phyloP scores from a whole-genome alignment of 2,113 vertebrate species.

The Ciconia maguari region DNA sequence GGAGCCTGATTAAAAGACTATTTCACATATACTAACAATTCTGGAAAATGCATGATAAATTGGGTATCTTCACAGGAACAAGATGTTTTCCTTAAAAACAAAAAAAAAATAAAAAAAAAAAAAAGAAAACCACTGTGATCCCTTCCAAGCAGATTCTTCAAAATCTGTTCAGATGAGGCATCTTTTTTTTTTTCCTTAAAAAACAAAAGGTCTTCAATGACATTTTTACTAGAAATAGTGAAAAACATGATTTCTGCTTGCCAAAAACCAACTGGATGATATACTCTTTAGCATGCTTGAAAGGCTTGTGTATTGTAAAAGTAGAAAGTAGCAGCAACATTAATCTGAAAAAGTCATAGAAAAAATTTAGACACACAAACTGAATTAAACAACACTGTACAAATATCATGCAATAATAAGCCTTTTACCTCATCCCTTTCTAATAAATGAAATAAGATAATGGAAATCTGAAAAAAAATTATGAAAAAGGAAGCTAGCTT shows the following conservation, averaged over 20 bases:
- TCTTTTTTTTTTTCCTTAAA: neutral
- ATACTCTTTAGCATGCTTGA: neutral
- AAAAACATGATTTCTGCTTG: slow-evolving; percentile 33
- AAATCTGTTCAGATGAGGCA: slow-evolving; percentile 62
- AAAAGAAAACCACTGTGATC: neutral
- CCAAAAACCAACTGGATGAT: neutral
- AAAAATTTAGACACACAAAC: neutral
- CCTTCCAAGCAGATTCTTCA: slow-evolving; percentile 57
- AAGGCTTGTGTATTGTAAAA: neutral
- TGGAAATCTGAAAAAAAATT: neutral
- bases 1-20: neutral
- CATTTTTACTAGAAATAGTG: slow-evolving; percentile 33
- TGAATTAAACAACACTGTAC: neutral
- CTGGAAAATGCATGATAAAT: slow-evolving; percentile 19
- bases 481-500: neutral
- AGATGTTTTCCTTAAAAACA: slow-evolving; percentile 24
- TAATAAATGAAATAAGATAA: neutral
- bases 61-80: slow-evolving; percentile 46
- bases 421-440: neutral
- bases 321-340: neutral
- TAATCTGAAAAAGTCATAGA: neutral
- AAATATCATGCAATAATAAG: neutral
- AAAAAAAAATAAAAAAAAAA: neutral
- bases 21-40: neutral
- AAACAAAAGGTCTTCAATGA: slow-evolving; percentile 25